Base-by-base conservation (phyloP, 1,140 invertebrate species). In the Halotydeus destructor region DNA sequence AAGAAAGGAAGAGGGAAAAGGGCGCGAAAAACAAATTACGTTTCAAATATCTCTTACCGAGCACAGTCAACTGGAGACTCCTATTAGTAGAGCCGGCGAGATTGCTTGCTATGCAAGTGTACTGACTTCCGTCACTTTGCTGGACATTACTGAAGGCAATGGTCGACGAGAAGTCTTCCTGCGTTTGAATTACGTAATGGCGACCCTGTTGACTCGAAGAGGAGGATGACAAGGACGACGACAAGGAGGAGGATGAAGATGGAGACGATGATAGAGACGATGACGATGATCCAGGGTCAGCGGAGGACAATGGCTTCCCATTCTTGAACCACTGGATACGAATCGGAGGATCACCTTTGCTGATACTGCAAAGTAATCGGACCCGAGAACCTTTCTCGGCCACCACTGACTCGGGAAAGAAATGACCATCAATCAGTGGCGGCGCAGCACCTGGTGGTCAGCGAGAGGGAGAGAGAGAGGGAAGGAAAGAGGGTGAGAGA, bases 381-480 rank as follows among this genome's bases (percentile, higher is more conserved):
- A 79, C 78, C 57, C 78, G 69, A 68, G 79, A 76, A 57, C 77
- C 78, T 66, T 81, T 76, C 56, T 71, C 71, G 54, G 80, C 70
- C 55, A 74, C 74, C 31, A 61, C 75, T 53, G 77, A 59, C 76
- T 71, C 68, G 57, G 58, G 42, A 65, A 89, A 84, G 14, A 51
- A 50, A 48, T 63, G 63, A 4, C 56, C 49, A 43, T 64, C 61
- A 34, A 68, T 64, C 12, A 53, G 50, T 16, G 65, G 65, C 4
- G 65, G n/a, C n/a, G n/a, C n/a, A n/a, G n/a, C n/a, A n/a, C n/a
- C n/a, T n/a, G n/a, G n/a, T n/a, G n/a, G n/a, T n/a, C n/a, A n/a
- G n/a, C n/a, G n/a, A n/a, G n/a, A n/a, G n/a, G n/a, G n/a, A n/a
- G n/a, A n/a, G n/a, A n/a, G n/a, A n/a, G n/a, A n/a, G n/a, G n/a